These are phyloP conservation scores for Troides aeacus DNA, from an alignment of 2,888 invertebrate genomes.

Conservation along the genomic window DNA sequence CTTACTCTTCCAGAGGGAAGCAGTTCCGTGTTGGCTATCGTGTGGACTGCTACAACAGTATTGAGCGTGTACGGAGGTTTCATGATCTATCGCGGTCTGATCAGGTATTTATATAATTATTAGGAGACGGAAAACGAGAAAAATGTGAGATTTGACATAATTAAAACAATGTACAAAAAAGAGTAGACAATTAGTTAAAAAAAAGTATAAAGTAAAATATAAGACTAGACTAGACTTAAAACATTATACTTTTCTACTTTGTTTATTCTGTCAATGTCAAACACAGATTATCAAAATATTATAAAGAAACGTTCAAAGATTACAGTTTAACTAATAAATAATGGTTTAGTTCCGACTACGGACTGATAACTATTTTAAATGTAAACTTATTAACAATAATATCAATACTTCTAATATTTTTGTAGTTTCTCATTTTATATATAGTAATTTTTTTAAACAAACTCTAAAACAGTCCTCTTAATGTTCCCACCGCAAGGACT, in stretches of 20 bases:
- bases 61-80: constrained; percentile 62
- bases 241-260: no score
- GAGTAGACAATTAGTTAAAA: background rate
- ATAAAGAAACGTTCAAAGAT: background rate
- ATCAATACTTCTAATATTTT: no score
- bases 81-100: constrained; percentile 59
- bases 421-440: no score
- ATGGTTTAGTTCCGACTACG: background rate
- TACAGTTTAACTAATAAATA: no score
- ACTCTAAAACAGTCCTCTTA: no score
- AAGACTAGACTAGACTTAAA: no score
- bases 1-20: constrained; percentile 57
- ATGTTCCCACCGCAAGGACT: no score
- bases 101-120: constrained; percentile 41
- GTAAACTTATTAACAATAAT: background rate
- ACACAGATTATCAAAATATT: background rate
- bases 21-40: constrained; percentile 57
- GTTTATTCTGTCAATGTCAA: background rate
- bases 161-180: background rate
- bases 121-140: background rate
- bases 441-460: no score
- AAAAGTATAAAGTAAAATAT: no score
- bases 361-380: background rate
- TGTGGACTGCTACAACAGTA: constrained; percentile 69
- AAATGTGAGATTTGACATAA: background rate